Evolutionary conservation across 53 echinoderm and acorn worm species (phyloP).

Genomic region (Astropecten irregularis): DNA sequence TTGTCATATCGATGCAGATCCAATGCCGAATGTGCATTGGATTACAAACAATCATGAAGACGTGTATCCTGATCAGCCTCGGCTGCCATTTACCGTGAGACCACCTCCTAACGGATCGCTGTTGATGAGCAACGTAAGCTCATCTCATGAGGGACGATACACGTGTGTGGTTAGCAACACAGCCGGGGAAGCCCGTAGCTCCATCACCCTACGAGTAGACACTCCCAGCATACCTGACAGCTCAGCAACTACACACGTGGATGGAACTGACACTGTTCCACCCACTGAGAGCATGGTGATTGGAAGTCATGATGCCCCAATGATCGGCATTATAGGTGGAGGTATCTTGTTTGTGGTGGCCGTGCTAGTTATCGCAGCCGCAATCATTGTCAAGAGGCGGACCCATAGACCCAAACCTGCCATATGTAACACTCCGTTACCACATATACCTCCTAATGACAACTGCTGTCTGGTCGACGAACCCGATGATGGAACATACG

Average conservation of each 20-base stretch:
- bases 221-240: not conserved
- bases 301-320: not conserved
- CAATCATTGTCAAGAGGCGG: not conserved
- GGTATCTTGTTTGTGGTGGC: not conserved
- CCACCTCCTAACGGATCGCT: not conserved
- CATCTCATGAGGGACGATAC: not conserved
- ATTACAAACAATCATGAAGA: not conserved
- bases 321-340: not conserved
- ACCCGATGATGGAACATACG: not conserved
- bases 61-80: not conserved
- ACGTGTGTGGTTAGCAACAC: conserved; percentile 26
- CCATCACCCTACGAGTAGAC: not conserved
- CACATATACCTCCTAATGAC: not conserved
- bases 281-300: not conserved
- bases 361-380: not conserved
- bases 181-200: conserved; percentile 12
- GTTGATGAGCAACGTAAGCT: not conserved
- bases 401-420: not conserved
- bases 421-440: not conserved
- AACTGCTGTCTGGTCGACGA: not conserved
- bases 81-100: not conserved
- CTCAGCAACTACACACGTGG: not conserved
- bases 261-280: not conserved
- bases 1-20: conserved; percentile 20
- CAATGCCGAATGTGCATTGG: not conserved